These are phyloP conservation scores for Capitella teleta DNA, from an alignment of 1,140 invertebrate genomes.

Conservation along the genomic window DNA sequence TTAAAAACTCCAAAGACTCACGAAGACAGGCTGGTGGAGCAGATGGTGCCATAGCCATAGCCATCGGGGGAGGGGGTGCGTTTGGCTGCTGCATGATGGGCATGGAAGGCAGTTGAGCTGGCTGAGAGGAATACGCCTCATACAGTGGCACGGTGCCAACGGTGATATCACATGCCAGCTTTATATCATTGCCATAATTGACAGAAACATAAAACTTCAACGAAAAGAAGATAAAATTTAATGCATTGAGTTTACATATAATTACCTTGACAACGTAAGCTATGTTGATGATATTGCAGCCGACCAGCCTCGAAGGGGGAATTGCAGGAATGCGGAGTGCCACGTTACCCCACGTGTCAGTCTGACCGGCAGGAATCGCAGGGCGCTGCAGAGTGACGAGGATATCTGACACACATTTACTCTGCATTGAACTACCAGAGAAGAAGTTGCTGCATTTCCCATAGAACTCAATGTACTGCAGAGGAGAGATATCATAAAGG, in stretches of 20 bases:
- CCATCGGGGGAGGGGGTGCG: not conserved
- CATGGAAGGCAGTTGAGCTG: not conserved
- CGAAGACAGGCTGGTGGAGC: not conserved
- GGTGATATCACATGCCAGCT: not conserved
- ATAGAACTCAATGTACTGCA: constrained; percentile 9
- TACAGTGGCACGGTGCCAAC: constrained; percentile 1
- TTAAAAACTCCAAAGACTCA: not conserved
- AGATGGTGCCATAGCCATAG: not conserved
- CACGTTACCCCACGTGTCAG: constrained; percentile 25
- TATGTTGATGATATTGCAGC: constrained; percentile 32
- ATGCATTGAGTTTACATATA: not conserved
- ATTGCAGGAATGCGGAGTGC: constrained; percentile 24
- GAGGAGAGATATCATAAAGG: not conserved
- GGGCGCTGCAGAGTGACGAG: constrained; percentile 21
- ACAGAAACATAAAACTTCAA: constrained; percentile 1
- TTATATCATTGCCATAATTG: not conserved
- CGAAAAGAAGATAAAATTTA: not conserved
- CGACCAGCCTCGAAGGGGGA: constrained; percentile 29
- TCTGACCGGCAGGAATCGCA: constrained; percentile 21
- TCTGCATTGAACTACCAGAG: not conserved
- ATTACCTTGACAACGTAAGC: constrained; percentile 29
- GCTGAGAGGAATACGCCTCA: not conserved
- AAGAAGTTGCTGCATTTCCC: not conserved
- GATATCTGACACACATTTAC: constrained; percentile 6
- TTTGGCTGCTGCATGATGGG: not conserved